A percentile compares a stretch with the other conserved stretches of the same genome.
Conservation (phyloP, 2,113 vertebrate species). For the Elephas maximus region DNA sequence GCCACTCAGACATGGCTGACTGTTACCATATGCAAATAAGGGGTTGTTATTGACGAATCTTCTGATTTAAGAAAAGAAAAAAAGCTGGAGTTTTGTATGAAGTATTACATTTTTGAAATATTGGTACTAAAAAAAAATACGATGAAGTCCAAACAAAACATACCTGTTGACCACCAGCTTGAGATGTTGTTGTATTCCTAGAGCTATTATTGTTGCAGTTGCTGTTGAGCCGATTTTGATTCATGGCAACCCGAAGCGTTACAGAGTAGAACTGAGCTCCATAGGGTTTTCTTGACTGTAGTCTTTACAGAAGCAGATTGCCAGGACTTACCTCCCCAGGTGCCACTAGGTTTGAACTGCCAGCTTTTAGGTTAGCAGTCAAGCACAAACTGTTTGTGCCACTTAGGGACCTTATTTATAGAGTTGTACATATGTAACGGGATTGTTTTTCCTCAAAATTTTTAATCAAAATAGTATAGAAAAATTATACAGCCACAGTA, state of each 20-base stretch:
- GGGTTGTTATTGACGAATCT: neutral
- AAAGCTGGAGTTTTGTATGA: neutral
- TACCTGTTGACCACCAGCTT: neutral
- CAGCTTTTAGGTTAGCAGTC: too few species aligned
- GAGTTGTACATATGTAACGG: neutral
- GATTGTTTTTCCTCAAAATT: conserved; percentile 24
- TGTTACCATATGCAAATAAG: neutral
- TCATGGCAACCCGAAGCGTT: too few species aligned
- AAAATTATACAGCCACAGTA: too few species aligned
- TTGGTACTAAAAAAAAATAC: neutral
- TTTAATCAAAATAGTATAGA: neutral
- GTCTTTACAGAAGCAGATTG: too few species aligned
- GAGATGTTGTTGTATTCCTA: neutral
- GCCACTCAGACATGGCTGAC: neutral
- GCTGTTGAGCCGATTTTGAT: too few species aligned
- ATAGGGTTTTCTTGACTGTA: too few species aligned
- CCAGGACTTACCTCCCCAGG: too few species aligned
- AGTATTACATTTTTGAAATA: neutral
- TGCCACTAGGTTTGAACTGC: too few species aligned
- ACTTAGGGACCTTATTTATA: neutral
- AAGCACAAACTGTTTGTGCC: too few species aligned
- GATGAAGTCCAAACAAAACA: neutral
- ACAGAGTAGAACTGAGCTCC: too few species aligned
- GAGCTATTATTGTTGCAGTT: too few species aligned
- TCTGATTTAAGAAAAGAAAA: neutral